Evolutionary conservation across 2,888 invertebrate species (phyloP), one percentile per base, ranked within the genome.

Genomic region (Rhagonycha lutea): DNA sequence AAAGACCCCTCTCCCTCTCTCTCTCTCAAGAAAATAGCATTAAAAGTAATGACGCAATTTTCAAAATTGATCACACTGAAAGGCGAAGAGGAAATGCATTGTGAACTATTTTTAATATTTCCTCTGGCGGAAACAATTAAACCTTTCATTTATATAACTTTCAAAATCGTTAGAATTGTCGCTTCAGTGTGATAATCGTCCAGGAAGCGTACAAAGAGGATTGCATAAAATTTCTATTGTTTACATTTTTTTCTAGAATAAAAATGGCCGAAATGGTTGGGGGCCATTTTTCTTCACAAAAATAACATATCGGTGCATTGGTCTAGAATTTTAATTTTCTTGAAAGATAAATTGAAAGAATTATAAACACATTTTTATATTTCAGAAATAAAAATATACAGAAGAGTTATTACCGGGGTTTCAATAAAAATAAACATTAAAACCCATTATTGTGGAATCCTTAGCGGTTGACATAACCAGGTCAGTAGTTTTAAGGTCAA

Each of bases 401-500:
- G 12, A 7, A n/a, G 47, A 47, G n/a, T 47, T 47, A 47, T 47
- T 47, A n/a, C 47, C 47, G 47, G n/a, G 47, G n/a, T 47, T 47
- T n/a, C n/a, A 47, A 47, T 47, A 47, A 47, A 47, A 47, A 47
- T 47, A 47, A 47, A 47, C 47, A n/a, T 47, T 47, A n/a, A 47
- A 47, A n/a, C n/a, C n/a, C 47, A 47, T 47, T 47, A 47, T 47
- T 47, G 47, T 47, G 7, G 47, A 47, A 47, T 47, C 24, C 73
- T 68, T 76, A 76, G 73, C 76, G 71, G 76, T 76, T 69, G 73
- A 71, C 76, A 76, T 73, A 76, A 76, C 73, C 71, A 28, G 76
- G 76, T 76, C 70, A 76, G 76, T 73, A 71, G 76, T 76, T 67
- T 73, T 76, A 76, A 76, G 76, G 76, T 74, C 73, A 71, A 69